Base-by-base conservation (phyloP, 2,888 invertebrate genomes). In the Eudasyphora cyanicolor region DNA sequence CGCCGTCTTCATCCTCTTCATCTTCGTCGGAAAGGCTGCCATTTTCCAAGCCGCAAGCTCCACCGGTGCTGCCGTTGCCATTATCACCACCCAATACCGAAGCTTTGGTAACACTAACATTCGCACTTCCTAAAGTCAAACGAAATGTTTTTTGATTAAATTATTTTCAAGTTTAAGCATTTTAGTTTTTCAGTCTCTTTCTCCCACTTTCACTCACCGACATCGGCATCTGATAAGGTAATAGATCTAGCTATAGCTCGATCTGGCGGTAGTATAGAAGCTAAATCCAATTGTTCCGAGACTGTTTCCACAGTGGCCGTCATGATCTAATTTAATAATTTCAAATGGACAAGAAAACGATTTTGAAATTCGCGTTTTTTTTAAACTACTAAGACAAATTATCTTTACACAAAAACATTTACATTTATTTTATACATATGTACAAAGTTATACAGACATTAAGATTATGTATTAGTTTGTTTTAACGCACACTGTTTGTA, bases 221-320 rank as follows among this genome's bases (percentile, higher is more conserved):
- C 96, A 91, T 98, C 98, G 0, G 96, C 95, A 89, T 98, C 98
- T 0, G 98, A 97, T 79, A 98, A 93, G 0, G 97, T 98, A 82
- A 97, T 95, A 5, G 97, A 96, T 88, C 96, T 94, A 8, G 98
- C 97, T 35, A 97, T 96, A 32, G 96, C 97, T 42, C 96, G 94
- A 85, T 95, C 96, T 0, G 95, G 93, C 69, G 98, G 97, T 89
- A 98, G 94, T 54, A 97, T 95, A 54, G 96, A 96, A 54, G 97
- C 96, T 90, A 98, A 94, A 92, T 98, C 98, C 89, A 98, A 93
- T 92, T 97, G 96, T 91, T 97, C 97, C 82, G 96, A 96, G 86
- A 98, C 97, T 45, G 97, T 98, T 93, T 98, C 97, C 89, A 98
- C 97, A n/a, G 97, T 97, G 27, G 98, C 98, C 87, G 98, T 97